A percentile compares a stretch with the other conserved stretches of the same genome.
These are phyloP conservation scores for Palloptera scutellata DNA, from an alignment of 2,888 invertebrate genomes.

Conservation along the genomic window DNA sequence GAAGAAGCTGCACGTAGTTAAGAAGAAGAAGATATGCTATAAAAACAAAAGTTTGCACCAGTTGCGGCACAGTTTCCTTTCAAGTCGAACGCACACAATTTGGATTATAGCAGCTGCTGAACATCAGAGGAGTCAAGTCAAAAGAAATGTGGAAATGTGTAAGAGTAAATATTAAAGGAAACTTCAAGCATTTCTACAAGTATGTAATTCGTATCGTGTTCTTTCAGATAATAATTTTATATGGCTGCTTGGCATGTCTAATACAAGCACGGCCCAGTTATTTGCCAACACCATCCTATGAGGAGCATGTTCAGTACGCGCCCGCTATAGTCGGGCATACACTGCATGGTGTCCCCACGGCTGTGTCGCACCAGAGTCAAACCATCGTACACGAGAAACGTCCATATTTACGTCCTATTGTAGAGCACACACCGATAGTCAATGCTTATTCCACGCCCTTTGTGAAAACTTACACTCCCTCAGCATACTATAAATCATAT, in stretches of 20 bases:
- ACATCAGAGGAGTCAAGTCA: not conserved
- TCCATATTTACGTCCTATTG: conserved; percentile 56
- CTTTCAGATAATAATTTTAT: not conserved
- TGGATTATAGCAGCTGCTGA: not conserved
- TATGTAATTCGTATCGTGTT: not conserved
- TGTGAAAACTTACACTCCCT: conserved; percentile 26
- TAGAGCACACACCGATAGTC: conserved; percentile 51
- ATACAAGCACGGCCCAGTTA: conserved; percentile 52
- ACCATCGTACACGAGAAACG: conserved; percentile 62
- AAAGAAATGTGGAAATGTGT: not conserved
- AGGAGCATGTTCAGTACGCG: conserved; percentile 48
- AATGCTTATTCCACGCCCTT: conserved; percentile 41
- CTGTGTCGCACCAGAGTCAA: conserved; percentile 60
- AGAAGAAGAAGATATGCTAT: conserved; percentile 36
- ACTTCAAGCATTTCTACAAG: no score
- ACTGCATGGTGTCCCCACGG: conserved; percentile 51
- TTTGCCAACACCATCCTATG: conserved; percentile 46
- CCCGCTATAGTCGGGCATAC: conserved; percentile 57
- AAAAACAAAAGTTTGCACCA: conserved; percentile 44
- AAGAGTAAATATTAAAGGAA: no score
- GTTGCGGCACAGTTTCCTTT: conserved; percentile 43
- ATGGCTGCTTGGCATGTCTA: conserved; percentile 13
- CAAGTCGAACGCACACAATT: not conserved
- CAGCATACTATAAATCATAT: conserved; percentile 25
- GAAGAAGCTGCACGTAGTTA: not conserved